phyloP scores from a whole-genome alignment of 2,113 vertebrate species.

The Oreochromis tanganicae region DNA sequence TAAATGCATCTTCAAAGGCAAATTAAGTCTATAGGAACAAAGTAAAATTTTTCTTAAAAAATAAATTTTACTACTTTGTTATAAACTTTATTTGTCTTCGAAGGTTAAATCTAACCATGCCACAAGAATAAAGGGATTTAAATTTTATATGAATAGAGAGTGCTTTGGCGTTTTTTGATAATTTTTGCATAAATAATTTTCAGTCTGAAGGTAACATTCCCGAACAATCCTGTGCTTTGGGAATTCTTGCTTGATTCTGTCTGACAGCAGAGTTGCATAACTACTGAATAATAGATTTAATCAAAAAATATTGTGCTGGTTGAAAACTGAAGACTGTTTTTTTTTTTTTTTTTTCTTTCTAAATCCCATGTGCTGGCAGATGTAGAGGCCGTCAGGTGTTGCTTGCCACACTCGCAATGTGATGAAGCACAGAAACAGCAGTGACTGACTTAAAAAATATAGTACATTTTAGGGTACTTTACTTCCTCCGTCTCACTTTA shows the following conservation, averaged over 20 bases:
- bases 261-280: conserved; percentile 18
- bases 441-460: background rate
- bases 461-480: background rate
- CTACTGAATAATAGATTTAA: conserved; percentile 30
- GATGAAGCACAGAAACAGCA: background rate
- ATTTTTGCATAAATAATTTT: background rate
- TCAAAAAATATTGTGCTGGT: background rate
- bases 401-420: background rate
- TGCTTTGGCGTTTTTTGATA: background rate
- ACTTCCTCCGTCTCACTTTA: background rate
- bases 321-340: background rate
- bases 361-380: background rate
- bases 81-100: background rate
- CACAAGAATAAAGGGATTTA: background rate
- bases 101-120: background rate
- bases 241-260: background rate
- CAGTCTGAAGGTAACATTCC: background rate
- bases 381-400: background rate
- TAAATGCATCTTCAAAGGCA: background rate
- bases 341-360: background rate
- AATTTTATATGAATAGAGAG: background rate
- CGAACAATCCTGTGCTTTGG: background rate
- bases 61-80: background rate
- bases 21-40: background rate
- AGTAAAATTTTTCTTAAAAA: background rate